phyloP scores from a whole-genome alignment of 2,888 invertebrate genomes.

The Galeopsomyia nigrocyanea region DNA sequence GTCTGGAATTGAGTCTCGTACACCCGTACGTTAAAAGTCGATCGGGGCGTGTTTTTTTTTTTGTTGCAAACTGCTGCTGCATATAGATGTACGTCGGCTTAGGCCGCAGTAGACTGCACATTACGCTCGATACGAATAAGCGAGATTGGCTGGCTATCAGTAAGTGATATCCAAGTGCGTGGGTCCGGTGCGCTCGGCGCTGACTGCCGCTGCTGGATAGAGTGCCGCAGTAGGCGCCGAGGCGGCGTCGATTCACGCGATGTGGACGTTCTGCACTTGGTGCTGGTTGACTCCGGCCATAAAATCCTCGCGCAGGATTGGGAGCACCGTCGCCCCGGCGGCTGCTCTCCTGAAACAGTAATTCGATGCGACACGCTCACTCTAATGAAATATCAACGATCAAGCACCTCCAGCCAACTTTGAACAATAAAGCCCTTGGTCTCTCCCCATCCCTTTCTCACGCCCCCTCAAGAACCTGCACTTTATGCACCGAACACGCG shows the following conservation, averaged over 20 bases:
- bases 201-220: background rate
- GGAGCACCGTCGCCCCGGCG: conserved; percentile 74
- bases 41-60: no score
- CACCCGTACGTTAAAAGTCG: no score
- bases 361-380: conserved; percentile 50
- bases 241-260: conserved; percentile 54
- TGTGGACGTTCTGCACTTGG: conserved; percentile 59
- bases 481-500: background rate
- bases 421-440: conserved; percentile 20
- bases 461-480: background rate
- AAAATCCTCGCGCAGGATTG: conserved; percentile 77
- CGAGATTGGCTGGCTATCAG: conserved; percentile 2
- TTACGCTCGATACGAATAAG: conserved; percentile 7
- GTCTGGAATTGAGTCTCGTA: no score
- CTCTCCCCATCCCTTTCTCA: no score
- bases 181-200: background rate
- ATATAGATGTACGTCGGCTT: no score
- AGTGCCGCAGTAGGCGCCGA: conserved; percentile 3
- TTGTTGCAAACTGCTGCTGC: no score
- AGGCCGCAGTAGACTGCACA: no score
- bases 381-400: conserved; percentile 43
- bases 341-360: conserved; percentile 75
- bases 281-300: conserved; percentile 74
- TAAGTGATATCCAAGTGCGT: background rate
- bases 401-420: conserved; percentile 1